These are phyloP conservation scores for Gallinago undulata DNA, from an alignment of 2,113 vertebrate genomes.

Conservation along the genomic window DNA sequence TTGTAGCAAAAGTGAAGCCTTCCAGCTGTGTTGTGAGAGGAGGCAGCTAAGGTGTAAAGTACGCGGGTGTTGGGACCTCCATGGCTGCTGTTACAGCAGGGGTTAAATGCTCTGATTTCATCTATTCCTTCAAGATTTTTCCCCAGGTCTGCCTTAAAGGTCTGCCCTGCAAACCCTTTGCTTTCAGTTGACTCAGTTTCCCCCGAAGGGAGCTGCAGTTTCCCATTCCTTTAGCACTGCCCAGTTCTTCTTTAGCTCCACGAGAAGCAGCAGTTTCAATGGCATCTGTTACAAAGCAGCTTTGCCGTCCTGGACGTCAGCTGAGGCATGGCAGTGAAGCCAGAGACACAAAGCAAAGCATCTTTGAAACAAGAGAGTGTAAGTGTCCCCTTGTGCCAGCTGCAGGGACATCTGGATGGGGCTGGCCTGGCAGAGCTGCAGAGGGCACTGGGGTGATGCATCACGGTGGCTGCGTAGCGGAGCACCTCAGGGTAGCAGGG, in stretches of 20 bases:
- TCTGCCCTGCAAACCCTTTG: background rate
- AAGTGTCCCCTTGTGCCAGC: background rate
- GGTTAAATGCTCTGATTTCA: background rate
- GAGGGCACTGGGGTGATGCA: background rate
- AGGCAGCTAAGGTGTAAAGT: background rate
- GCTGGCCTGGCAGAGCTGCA: background rate
- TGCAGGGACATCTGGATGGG: conserved; percentile 6
- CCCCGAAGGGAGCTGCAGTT: background rate
- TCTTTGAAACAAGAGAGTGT: background rate
- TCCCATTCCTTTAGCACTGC: background rate
- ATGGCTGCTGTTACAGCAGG: background rate
- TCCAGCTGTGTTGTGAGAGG: background rate
- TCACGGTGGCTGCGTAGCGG: fast-evolving
- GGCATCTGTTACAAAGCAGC: background rate
- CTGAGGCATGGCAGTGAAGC: background rate
- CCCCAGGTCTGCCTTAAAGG: background rate
- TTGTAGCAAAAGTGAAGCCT: background rate
- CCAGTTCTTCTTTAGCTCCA: background rate
- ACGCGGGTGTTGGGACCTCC: background rate
- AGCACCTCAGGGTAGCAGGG: background rate
- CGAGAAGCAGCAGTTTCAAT: background rate
- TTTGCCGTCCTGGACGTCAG: background rate
- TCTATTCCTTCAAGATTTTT: background rate
- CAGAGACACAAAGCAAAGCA: background rate
- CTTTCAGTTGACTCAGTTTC: background rate